These are phyloP conservation scores for Sanderia malayensis DNA, from an alignment of 30 jellyfish, hydroid and myxozoan species.

Conservation along the genomic window DNA sequence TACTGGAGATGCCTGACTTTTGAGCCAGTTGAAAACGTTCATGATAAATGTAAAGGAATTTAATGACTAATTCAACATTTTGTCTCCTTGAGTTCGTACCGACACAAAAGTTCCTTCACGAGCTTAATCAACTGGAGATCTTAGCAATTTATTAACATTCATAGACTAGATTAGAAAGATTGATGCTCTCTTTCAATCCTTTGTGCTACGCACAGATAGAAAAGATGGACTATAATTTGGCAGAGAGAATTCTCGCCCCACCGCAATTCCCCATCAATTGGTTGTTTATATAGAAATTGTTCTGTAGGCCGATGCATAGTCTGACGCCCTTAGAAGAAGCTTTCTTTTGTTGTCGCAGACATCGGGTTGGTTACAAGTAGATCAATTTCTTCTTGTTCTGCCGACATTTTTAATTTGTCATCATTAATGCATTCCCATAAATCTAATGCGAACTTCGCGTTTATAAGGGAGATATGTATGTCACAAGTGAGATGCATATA, in stretches of 20 bases:
- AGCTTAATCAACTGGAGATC: background rate
- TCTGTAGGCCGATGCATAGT: background rate
- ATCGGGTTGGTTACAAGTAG: slow-evolving; percentile 5
- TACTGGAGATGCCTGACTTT: background rate
- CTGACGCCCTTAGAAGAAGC: background rate
- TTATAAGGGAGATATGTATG: no score
- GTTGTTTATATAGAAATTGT: background rate
- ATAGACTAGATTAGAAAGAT: background rate
- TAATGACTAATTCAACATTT: background rate
- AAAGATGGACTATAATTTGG: background rate
- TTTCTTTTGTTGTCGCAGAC: slow-evolving; percentile 1
- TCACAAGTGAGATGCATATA: no score
- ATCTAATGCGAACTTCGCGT: no score
- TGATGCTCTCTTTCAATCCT: background rate
- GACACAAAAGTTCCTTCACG: background rate
- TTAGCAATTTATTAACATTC: background rate
- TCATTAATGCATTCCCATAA: no score
- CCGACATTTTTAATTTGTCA: background rate
- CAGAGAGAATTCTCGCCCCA: background rate
- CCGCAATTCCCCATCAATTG: background rate
- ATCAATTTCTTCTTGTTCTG: background rate
- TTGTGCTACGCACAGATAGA: background rate
- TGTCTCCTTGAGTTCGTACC: background rate
- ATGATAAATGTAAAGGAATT: background rate
- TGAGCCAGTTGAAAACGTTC: background rate